Base-by-base conservation (phyloP, 2,888 invertebrate species). In the Drosophila multiciliata region DNA sequence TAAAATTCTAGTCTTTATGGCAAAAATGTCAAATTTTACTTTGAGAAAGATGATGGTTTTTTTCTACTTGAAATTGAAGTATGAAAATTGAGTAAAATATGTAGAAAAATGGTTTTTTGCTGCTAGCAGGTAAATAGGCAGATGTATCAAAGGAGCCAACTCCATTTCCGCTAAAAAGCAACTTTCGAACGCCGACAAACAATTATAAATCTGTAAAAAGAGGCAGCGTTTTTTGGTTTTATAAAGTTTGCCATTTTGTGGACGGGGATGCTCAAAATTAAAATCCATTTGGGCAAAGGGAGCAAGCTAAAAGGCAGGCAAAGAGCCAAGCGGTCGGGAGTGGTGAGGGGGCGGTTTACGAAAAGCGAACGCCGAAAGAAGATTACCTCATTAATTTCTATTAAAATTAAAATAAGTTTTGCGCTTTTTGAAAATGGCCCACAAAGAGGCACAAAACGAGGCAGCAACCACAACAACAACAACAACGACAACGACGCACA, bases 351-450 rank as follows among this genome's bases (percentile, higher is more conserved):
- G 38, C 4, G 12, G 36, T 4, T 17, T 29, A 40, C 42, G 52
- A 52, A 23, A 65, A 53, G 65, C 59, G 58, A 75, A 73, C 57
- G 64, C 69, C 66, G 48, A 83, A 79, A 77, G 82, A 82, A 83
- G 82, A 83, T 83, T 83, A 83, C 85, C 85, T 84, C 85, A 83
- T 83, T 83, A 83, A 83, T 83, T 83, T 83, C 85, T 85, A 83
- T 83, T 83, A 83, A 83, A 83, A 83, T 83, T 83, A 85, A 82
- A 82, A 82, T 83, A 84, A 82, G 82, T 83, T 83, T 74, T 74
- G 74, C 66, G 76, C 80, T 79, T 76, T 78, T 75, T 65, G 66
- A 55, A 80, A 83, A 73, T 69, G 80, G 45, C 55, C 55, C 52
- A 73, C 74, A 83, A 68, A 73, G 70, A 58, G 65, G 69, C 73